A percentile compares a stretch with the other conserved stretches of the same genome.
These are phyloP conservation scores for Carcina quercana DNA, from an alignment of 2,888 invertebrate genomes.

Conservation along the genomic window DNA sequence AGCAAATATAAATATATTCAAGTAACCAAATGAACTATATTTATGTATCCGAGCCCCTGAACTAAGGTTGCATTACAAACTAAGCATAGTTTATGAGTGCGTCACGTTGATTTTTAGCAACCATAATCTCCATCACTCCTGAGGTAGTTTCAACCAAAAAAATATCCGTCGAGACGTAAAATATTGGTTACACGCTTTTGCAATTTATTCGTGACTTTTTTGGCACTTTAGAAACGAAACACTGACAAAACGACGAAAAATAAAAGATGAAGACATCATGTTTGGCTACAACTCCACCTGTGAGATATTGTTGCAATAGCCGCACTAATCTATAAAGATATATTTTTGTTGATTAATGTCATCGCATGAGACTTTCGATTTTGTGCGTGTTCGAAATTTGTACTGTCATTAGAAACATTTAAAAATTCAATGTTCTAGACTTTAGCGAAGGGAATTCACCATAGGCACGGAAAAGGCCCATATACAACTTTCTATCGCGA, in stretches of 20 bases:
- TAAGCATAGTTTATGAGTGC: conserved; percentile 15
- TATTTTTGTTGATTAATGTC: neutral
- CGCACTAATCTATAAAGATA: conserved; percentile 2
- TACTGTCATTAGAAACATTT: too few relatives aligned
- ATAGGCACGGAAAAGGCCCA: too few relatives aligned
- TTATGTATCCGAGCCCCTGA: neutral
- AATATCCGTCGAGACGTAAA: conserved; percentile 32
- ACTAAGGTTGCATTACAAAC: neutral
- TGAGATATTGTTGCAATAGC: conserved; percentile 1
- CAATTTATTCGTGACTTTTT: conserved; percentile 34
- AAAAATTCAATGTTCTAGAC: too few relatives aligned
- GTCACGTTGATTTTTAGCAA: conserved; percentile 23
- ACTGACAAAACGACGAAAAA: conserved; percentile 17
- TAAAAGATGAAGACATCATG: conserved; percentile 16
- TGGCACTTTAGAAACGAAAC: conserved; percentile 14
- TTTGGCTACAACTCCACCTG: conserved; percentile 3
- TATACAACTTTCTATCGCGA: too few relatives aligned
- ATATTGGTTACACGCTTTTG: conserved; percentile 45
- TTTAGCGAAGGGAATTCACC: too few relatives aligned
- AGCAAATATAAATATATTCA: too few relatives aligned
- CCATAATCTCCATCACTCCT: conserved; percentile 16
- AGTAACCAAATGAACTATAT: too few relatives aligned
- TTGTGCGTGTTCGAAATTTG: too few relatives aligned
- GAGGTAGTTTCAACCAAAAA: conserved; percentile 19
- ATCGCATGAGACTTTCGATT: conserved; percentile 1